phyloP scores from a whole-genome alignment of 2,113 vertebrate genomes.

The Poecile atricapillus region DNA sequence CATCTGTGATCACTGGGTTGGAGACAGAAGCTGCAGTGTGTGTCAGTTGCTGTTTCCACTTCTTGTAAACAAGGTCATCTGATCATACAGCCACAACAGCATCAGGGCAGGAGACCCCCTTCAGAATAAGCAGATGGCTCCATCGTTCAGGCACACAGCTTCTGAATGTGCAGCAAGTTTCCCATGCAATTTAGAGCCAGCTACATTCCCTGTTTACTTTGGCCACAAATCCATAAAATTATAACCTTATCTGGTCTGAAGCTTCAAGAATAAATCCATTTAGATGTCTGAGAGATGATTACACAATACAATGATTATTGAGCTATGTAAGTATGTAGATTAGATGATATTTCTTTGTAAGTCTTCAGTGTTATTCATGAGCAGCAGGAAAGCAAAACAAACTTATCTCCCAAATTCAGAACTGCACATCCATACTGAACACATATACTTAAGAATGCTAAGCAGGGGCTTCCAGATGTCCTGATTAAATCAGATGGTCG shows the following conservation, averaged over 20 bases:
- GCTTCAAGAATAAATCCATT: not conserved
- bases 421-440: fast-evolving
- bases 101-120: not conserved
- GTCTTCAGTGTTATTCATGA: not conserved
- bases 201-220: not conserved
- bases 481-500: not conserved
- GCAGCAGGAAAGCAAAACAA: not conserved
- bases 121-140: conserved; percentile 14
- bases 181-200: not conserved
- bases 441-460: not conserved
- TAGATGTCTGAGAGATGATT: not conserved
- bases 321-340: not conserved
- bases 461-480: not conserved
- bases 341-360: not conserved
- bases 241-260: conserved; percentile 3
- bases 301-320: not conserved
- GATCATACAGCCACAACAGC: not conserved
- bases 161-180: not conserved
- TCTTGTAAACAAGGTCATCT: conserved; percentile 19
- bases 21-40: conserved; percentile 17
- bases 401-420: not conserved
- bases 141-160: not conserved
- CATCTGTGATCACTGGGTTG: conserved; percentile 6
- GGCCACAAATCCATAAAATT: not conserved
- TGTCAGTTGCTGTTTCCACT: not conserved